A percentile compares a stretch with the other conserved stretches of the same genome.
Conservation (phyloP, 2,888 invertebrate genomes). For the Gibbula magus region DNA sequence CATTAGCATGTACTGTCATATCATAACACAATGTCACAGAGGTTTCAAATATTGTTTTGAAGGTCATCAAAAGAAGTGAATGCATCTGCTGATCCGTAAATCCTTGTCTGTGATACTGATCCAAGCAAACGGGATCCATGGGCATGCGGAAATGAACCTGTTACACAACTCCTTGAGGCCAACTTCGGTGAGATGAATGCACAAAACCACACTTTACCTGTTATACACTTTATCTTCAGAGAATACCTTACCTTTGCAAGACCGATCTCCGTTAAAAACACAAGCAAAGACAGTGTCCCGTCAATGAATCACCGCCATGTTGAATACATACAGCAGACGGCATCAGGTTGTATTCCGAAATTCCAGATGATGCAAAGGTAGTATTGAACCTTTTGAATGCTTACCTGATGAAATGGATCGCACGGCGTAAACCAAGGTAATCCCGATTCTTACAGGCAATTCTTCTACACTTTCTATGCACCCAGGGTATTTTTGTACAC, state of each 20-base stretch:
- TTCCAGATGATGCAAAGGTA: not conserved
- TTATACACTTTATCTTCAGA: no score
- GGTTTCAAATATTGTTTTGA: not conserved
- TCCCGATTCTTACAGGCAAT: conserved; percentile 17
- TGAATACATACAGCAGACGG: conserved; percentile 38
- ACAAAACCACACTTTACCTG: no score
- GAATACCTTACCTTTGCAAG: not conserved
- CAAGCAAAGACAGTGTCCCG: not conserved
- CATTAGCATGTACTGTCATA: not conserved
- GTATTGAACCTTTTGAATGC: not conserved
- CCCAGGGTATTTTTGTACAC: conserved; percentile 9
- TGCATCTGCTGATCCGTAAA: not conserved
- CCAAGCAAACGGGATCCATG: not conserved
- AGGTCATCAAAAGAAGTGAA: not conserved
- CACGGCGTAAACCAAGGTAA: conserved; percentile 19
- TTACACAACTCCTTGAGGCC: not conserved
- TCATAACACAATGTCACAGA: not conserved
- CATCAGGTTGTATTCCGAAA: conserved; percentile 40
- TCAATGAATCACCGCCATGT: conserved; percentile 44
- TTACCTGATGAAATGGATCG: conserved; percentile 23
- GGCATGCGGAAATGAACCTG: conserved; percentile 12
- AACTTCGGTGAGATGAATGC: no score
- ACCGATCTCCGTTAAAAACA: not conserved
- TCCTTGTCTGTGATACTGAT: not conserved
- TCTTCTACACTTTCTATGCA: conserved; percentile 17